Base-by-base conservation (phyloP, 2,797 vertebrate genomes). In the Rhabdomys pumilio region DNA sequence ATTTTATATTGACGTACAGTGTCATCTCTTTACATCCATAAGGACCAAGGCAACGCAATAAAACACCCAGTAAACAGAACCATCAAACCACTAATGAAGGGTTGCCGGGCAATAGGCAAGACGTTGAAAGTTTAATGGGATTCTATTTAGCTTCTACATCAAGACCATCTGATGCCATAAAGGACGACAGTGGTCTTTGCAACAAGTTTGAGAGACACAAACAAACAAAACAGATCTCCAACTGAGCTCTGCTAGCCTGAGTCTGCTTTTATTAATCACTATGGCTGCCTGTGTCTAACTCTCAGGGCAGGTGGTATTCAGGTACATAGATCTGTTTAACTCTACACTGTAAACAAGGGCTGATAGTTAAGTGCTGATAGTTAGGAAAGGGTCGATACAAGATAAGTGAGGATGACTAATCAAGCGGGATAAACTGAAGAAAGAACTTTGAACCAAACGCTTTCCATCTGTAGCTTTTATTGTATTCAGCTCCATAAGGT, bases 41-140 rank as follows among this genome's bases (percentile, higher is more conserved):
- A 96, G 85, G 15, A 93, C 73, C 83, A 91, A 93, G 38, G 29
- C 11, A 89, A 61, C 75, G 76, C 20, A 82, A 79, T 73, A 96
- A 95, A 89, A 63, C 13, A 38, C 15, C 59, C 12, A 11, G 88
- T 53, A 69, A 81, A 91, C 47, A 89, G 13, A 96, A 88, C 1
- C 67, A 94, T 44, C 61, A 73, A 93, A 95, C 72, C 6, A 34
- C 41, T n/a, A 90, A 50, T 55, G 79, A 75, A 91, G 2, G 31
- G 34, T 2, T 88, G 38, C 41, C 82, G 72, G 3, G 73, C 34
- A 96, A 90, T 34, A 83, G 34, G 38, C 8, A 9, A 94, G 17
- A 89, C 22, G 50, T 72, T 77, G 31, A 67, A 83, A 44, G 1
- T 73, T 69, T 63, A 93, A 88, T 73, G 41, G 34, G 59, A 91